phyloP scores from a whole-genome alignment of 2,888 invertebrate genomes.

The Hymenopus coronatus region DNA sequence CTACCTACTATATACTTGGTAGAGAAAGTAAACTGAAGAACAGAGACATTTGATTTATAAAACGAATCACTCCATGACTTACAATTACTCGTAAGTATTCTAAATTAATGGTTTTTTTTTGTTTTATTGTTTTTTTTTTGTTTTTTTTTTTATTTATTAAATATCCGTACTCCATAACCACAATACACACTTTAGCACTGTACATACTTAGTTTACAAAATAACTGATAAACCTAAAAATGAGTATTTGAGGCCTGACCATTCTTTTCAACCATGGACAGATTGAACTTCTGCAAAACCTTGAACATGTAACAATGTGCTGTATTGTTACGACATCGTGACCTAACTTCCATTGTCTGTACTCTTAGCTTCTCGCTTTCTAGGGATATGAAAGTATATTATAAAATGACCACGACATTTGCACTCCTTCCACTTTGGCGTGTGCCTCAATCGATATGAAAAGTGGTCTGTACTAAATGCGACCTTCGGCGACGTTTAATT shows the following conservation, averaged over 20 bases:
- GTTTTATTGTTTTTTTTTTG: too few species aligned
- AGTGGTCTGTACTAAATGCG: neutral
- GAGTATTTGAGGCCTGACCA: neutral
- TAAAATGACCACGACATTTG: neutral
- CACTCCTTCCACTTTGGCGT: neutral
- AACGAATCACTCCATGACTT: too few species aligned
- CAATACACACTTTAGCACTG: too few species aligned
- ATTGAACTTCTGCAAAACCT: neutral
- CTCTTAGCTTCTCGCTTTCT: neutral
- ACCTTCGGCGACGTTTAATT: neutral
- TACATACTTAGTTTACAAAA: too few species aligned
- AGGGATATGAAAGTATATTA: neutral
- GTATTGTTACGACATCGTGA: neutral
- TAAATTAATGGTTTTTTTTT: too few species aligned
- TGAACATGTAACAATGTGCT: neutral
- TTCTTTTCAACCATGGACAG: neutral
- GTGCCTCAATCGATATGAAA: neutral
- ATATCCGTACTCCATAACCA: too few species aligned
- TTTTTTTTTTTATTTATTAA: too few species aligned
- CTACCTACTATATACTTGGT: too few species aligned
- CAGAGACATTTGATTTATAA: too few species aligned
- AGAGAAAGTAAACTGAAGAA: too few species aligned
- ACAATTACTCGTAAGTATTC: too few species aligned
- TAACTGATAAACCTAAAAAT: too few species aligned
- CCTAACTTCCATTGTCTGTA: neutral